These are phyloP conservation scores for Andricus quercusramuli DNA, from an alignment of 2,888 invertebrate species.

Conservation along the genomic window DNA sequence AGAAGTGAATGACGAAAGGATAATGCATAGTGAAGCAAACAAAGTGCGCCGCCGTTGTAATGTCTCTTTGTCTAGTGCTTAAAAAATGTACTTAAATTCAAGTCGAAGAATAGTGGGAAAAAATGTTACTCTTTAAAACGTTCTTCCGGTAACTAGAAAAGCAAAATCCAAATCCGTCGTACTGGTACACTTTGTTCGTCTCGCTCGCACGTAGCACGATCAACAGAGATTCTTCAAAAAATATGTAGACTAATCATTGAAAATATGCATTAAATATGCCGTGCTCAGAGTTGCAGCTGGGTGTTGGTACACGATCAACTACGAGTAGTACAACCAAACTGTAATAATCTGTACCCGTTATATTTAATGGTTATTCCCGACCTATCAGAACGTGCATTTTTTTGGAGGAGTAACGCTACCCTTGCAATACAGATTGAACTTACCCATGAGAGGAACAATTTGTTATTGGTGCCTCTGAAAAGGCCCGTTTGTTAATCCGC, in stretches of 20 bases:
- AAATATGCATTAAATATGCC: conserved; percentile 36
- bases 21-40: conserved; percentile 30
- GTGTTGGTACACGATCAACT: background rate
- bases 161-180: background rate
- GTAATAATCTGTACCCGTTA: conserved; percentile 4
- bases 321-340: conserved; percentile 2
- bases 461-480: background rate
- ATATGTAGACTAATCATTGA: background rate
- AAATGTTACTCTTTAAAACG: conserved; percentile 9
- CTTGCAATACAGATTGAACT: conserved; percentile 17
- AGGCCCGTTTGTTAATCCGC: background rate
- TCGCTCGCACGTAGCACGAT: conserved; percentile 22
- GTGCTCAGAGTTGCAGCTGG: conserved; percentile 5
- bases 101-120: background rate
- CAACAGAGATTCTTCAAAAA: background rate
- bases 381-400: background rate
- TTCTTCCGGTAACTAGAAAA: background rate
- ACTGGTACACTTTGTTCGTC: conserved; percentile 34
- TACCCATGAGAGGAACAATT: background rate
- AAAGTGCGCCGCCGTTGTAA: conserved; percentile 6
- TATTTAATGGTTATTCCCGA: conserved; percentile 9
- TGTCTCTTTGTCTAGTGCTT: background rate
- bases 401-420: background rate
- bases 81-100: conserved; percentile 26
- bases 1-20: background rate